Percentiles rank a stretch among this genome's conserved stretches.
These are phyloP conservation scores for Thyatira batis DNA, from an alignment of 2,888 invertebrate species.

Conservation along the genomic window DNA sequence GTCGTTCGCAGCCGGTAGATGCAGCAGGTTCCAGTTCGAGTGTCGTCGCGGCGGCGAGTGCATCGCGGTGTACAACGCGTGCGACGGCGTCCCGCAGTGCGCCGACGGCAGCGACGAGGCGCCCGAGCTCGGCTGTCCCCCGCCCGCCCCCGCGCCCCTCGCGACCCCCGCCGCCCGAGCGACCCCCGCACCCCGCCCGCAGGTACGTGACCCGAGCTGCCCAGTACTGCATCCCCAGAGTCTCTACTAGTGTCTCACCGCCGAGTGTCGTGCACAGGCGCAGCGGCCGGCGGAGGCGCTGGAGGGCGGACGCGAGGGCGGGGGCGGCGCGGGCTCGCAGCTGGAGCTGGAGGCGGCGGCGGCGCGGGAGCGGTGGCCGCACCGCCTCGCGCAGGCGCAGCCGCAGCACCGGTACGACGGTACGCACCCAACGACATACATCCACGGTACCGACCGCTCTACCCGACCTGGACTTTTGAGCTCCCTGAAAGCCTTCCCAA, in stretches of 20 bases:
- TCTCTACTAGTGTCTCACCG: conserved; percentile 20
- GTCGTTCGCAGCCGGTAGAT: conserved; percentile 71
- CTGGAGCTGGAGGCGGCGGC: conserved; percentile 9
- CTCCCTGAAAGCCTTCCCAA: too few relatives aligned
- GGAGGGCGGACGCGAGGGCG: conserved; percentile 15
- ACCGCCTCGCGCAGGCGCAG: conserved; percentile 71
- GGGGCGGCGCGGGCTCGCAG: conserved; percentile 15
- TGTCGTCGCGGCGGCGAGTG: conserved; percentile 94
- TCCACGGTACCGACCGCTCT: not conserved
- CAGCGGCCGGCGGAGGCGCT: conserved; percentile 23
- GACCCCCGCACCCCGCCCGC: conserved; percentile 15
- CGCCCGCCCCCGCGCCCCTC: conserved; percentile 58
- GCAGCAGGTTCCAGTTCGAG: conserved; percentile 94
- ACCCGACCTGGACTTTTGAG: too few relatives aligned
- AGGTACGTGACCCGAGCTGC: conserved; percentile 20
- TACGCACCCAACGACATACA: conserved; percentile 13
- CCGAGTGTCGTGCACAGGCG: conserved; percentile 6
- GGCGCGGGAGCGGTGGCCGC: conserved; percentile 62
- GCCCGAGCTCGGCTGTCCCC: conserved; percentile 89
- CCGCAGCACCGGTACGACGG: conserved; percentile 54
- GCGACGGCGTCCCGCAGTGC: conserved; percentile 96
- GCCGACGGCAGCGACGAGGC: conserved; percentile 96
- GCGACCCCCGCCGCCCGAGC: conserved; percentile 13
- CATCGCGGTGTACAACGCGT: conserved; percentile 96
- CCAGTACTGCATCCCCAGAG: conserved; percentile 16